Evolutionary conservation across 2,113 vertebrate genomes (phyloP).

Genomic region (Sterrhoptilus dennistouni): DNA sequence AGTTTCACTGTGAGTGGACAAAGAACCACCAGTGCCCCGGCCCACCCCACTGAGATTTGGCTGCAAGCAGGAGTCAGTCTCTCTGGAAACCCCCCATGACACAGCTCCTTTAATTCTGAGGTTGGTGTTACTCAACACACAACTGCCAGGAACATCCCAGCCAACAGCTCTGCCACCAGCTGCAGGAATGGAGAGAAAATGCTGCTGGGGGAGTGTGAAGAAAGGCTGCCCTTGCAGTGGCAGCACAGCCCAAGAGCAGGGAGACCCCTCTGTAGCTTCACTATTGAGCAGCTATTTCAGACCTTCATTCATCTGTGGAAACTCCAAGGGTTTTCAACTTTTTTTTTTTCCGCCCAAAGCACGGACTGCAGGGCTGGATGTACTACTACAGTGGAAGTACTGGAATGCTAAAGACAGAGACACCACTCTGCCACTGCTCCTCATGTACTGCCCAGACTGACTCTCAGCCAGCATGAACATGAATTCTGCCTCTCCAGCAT

Average conservation of each 20-base stretch:
- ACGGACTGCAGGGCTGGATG: neutral
- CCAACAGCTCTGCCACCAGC: neutral
- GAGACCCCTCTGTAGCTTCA: neutral
- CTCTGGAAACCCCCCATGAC: neutral
- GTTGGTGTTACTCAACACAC: rapidly evolving
- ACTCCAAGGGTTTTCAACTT: neutral
- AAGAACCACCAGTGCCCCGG: neutral
- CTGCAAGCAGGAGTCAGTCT: neutral
- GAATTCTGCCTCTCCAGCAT: neutral
- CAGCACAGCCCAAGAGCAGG: neutral
- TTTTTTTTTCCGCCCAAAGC: neutral
- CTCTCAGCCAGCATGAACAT: neutral
- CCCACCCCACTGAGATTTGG: no score
- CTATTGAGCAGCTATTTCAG: neutral
- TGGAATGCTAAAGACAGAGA: neutral
- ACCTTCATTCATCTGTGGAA: neutral
- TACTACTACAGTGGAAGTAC: neutral
- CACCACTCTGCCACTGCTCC: neutral
- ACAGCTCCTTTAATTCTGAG: neutral
- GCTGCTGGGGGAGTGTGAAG: neutral
- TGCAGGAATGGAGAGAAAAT: neutral
- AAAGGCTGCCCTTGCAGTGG: neutral
- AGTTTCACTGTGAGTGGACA: neutral
- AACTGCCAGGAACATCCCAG: neutral
- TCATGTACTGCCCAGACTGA: neutral